Base-by-base conservation (phyloP, 2,888 invertebrate genomes). In the Dorcus parallelipipedus region DNA sequence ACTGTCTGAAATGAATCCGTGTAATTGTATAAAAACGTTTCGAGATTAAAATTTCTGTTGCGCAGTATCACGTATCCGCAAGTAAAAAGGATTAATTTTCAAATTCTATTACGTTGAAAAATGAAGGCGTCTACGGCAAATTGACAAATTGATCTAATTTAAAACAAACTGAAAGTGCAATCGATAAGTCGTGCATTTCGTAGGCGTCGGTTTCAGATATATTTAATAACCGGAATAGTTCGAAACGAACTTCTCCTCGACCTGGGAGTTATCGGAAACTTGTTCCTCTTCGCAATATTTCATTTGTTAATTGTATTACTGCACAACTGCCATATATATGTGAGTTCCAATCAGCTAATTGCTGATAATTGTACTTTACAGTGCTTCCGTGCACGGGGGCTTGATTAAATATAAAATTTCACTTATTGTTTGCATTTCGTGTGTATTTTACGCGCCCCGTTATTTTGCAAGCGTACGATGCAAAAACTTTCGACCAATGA, bases 341-440 rank as follows among this genome's bases (percentile, higher is more conserved):
- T 64, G 66, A 68, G 67, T 70, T 72, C 70, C 75, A 75, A 75
- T 75, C 74, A 75, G 70, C 73, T 73, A 75, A 75, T 74, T 75
- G 75, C 69, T 67, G 67, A 71, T 71, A 73, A 74, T 72, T 73
- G 69, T 67, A 65, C 65, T 71, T 67, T 68, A 67, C 69, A 62
- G 62, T 54, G 67, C 62, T 69, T 64, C 68, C 68, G 67, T 65
- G 68, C 61, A 62, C 63, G 60, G 66, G 26, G 64, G 65, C 66
- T 69, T 70, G 69, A 72, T 73, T 71, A 70, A 72, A 72, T 72
- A 72, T 71, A 71, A 72, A 73, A 72, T 71, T 69, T 71, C 69
- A 69, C 67, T 68, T 71, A 69, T 67, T 72, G 70, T 70, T 71
- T 71, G 71, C 69, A 64, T 67, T 66, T 59, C 62, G 48, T 67